A percentile compares a stretch with the other conserved stretches of the same genome.
These are phyloP conservation scores for Aporophyla lueneburgensis DNA, from an alignment of 2,888 invertebrate species.

Conservation along the genomic window DNA sequence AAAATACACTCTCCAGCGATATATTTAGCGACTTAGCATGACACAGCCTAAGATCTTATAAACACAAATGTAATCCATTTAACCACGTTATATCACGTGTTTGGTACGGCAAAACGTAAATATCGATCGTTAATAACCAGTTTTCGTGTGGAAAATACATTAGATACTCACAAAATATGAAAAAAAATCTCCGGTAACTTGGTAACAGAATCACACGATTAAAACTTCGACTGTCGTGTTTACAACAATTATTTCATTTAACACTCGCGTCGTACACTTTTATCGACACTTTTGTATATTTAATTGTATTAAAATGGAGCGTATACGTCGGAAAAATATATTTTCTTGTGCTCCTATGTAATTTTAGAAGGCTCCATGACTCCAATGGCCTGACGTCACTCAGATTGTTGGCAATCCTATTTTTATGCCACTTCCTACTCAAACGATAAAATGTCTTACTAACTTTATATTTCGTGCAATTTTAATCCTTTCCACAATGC, in stretches of 20 bases:
- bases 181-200: constrained; percentile 79
- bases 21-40: constrained; percentile 87
- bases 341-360: constrained; percentile 86
- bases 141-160: constrained; percentile 74
- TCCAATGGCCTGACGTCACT: constrained; percentile 89
- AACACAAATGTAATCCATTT: constrained; percentile 77
- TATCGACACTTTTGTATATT: constrained; percentile 79
- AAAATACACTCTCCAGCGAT: constrained; percentile 84
- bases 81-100: constrained; percentile 76
- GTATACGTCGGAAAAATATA: constrained; percentile 79
- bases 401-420: constrained; percentile 90
- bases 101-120: constrained; percentile 70
- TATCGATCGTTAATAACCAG: constrained; percentile 80
- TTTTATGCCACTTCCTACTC: constrained; percentile 88
- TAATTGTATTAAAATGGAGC: constrained; percentile 79
- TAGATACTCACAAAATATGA: constrained; percentile 86
- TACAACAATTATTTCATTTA: constrained; percentile 67
- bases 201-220: constrained; percentile 77
- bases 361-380: constrained; percentile 89
- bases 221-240: constrained; percentile 62
- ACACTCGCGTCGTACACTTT: constrained; percentile 81
- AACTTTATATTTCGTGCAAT: constrained; percentile 72
- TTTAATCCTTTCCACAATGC: constrained; percentile 73
- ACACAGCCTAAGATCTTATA: constrained; percentile 76
- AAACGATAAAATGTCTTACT: constrained; percentile 81